Evolutionary conservation across 2,888 invertebrate genomes (phyloP).

Genomic region (Oligia latruncula): DNA sequence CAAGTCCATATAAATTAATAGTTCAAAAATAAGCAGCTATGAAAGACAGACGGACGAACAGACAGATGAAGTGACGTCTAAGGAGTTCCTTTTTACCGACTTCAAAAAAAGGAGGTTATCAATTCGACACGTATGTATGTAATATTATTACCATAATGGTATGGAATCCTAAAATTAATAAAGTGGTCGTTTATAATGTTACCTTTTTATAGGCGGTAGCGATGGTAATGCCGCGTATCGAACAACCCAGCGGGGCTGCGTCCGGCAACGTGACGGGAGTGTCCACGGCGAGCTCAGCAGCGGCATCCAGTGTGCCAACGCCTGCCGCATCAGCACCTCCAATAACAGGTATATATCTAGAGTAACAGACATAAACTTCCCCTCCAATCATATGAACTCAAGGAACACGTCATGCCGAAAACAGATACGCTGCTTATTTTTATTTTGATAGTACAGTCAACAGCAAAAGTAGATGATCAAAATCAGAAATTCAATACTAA

Average conservation of each 20-base stretch:
- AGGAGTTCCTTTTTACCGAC: no score
- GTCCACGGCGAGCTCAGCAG: constrained; percentile 67
- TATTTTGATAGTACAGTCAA: background rate
- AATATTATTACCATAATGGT: background rate
- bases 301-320: constrained; percentile 66
- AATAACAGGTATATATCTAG: constrained; percentile 64
- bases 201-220: constrained; percentile 90
- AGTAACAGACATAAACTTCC: background rate
- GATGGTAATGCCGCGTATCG: constrained; percentile 92
- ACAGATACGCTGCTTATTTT: background rate
- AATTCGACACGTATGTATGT: no score
- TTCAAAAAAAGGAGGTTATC: no score
- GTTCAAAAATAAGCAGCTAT: background rate
- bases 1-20: background rate
- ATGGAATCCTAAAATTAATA: background rate
- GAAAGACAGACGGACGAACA: background rate
- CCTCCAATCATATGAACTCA: background rate
- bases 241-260: constrained; percentile 88
- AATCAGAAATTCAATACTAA: no score
- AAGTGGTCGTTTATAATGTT: background rate
- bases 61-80: background rate
- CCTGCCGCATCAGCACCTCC: constrained; percentile 74
- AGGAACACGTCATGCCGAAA: background rate
- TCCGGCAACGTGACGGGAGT: constrained; percentile 71
- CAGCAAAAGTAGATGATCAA: no score